phyloP scores from a whole-genome alignment of 2,113 vertebrate genomes.

The Ictalurus furcatus region DNA sequence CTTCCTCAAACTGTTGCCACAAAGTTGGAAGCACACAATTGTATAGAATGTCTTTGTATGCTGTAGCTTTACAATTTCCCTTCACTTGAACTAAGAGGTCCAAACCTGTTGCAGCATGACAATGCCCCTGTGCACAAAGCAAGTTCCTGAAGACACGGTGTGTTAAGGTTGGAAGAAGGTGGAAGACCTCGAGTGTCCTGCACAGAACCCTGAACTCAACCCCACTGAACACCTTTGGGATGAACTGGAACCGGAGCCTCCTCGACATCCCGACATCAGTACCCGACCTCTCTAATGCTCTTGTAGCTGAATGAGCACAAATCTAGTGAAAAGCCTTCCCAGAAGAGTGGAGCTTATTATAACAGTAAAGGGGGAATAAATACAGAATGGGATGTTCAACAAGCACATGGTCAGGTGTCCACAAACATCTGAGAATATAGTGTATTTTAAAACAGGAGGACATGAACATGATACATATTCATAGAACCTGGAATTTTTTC shows the following conservation, averaged over 20 bases:
- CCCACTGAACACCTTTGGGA: not conserved
- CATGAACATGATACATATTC: not conserved
- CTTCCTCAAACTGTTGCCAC: not conserved
- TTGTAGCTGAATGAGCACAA: not conserved
- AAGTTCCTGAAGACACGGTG: not conserved
- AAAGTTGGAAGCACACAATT: not conserved
- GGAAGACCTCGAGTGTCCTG: not conserved
- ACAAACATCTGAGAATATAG: not conserved
- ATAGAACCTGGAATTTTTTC: not conserved
- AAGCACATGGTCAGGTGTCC: not conserved
- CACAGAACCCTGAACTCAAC: not conserved
- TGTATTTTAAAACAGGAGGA: not conserved
- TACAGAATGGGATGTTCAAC: not conserved
- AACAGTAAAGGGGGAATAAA: not conserved
- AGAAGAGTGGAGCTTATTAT: not conserved
- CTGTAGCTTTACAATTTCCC: not conserved
- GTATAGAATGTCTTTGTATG: not conserved
- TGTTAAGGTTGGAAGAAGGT: not conserved
- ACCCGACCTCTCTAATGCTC: not conserved
- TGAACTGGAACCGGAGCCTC: not conserved
- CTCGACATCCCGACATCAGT: too few species aligned
- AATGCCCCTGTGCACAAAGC: not conserved
- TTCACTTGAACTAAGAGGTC: not conserved
- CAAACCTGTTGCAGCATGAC: not conserved
- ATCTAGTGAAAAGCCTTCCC: not conserved